Percentiles rank a stretch among this genome's conserved stretches.
These are phyloP conservation scores for Myocastor coypus DNA, from an alignment of 2,113 vertebrate genomes.

Conservation along the genomic window DNA sequence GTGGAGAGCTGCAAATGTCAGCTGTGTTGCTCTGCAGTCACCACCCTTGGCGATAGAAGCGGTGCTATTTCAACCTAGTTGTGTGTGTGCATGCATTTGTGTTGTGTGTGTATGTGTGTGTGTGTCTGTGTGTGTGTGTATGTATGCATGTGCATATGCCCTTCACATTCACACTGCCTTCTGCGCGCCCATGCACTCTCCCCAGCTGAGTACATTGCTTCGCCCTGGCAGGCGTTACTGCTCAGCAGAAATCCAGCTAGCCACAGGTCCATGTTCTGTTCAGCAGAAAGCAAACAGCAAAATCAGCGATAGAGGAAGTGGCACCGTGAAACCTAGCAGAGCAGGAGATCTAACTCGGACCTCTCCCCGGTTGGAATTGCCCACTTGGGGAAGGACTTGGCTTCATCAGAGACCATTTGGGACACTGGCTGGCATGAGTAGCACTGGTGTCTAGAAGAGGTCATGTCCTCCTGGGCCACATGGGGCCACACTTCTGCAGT, in stretches of 20 bases:
- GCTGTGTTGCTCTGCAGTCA: neutral
- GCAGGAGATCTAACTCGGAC: neutral
- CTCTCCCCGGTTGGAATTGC: neutral
- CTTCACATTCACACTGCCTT: slow-evolving; percentile 35
- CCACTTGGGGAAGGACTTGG: neutral
- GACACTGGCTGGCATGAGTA: neutral
- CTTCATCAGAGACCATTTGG: neutral
- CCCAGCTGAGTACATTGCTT: neutral
- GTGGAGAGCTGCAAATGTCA: slow-evolving; percentile 35
- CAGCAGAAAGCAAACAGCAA: slow-evolving; percentile 32
- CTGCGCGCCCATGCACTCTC: neutral
- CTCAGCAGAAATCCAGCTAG: slow-evolving; percentile 58
- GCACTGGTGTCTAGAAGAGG: neutral
- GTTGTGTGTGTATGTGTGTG: neutral
- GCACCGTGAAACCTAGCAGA: neutral
- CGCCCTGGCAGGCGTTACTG: neutral
- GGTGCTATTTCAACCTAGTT: slow-evolving; percentile 55
- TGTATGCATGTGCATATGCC: neutral
- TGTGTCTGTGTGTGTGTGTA: neutral
- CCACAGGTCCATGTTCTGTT: slow-evolving; percentile 16
- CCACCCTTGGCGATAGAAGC: slow-evolving; percentile 27
- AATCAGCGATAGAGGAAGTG: neutral
- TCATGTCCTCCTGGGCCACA: neutral
- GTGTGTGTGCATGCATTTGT: slow-evolving; percentile 32
- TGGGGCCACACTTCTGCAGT: neutral